Evolutionary conservation across 2,888 invertebrate genomes (phyloP), one percentile per base, ranked within the genome.

Genomic region (Cynaeus angustus): DNA sequence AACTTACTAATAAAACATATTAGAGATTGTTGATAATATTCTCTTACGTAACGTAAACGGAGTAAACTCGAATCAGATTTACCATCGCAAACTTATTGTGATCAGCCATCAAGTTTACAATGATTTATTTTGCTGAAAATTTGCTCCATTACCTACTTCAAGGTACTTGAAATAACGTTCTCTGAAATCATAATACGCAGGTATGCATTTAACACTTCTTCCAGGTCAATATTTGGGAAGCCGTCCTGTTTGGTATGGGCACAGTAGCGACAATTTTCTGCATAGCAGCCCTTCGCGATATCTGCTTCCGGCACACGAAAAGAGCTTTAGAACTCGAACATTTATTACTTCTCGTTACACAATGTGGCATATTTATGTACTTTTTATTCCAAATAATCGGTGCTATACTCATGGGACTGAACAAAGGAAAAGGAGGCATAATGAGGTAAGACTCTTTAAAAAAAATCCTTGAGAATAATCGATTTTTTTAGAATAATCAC

Each of bases 301-400:
- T 78, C 4, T 75, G 75, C 13, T 74, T 78, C 46, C 69, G 71
- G 21, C 73, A 73, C 37, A 66, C 70, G 65, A 74, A 73, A 52
- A 61, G 68, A 21, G 71, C 87, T 3, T 80, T 89, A 12, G 86
- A 87, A 56, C 84, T 95, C 75, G 94, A 95, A 80, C 93, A 92
- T 67, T 91, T 93, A 1, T 86, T 96, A 1, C 86, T 96, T 65
- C 90, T 96, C 16, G 89, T 95, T 65, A 95, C 95, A 0, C 94
- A 96, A 81, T 91, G 92, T 0, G 96, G 96, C 13, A 91, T 95
- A 78, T 94, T 94, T 83, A 89, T 95, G 52, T 94, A 94, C 83
- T 92, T 92, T 77, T 90, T 94, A 86, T 94, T 95, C 83, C 93
- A 93, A 80, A 90, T 95, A 61, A 91, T 95, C 73, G 94, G 93